A percentile compares a stretch with the other conserved stretches of the same genome.
These are phyloP conservation scores for Etheostoma nigrum DNA, from an alignment of 2,797 vertebrate genomes.

Conservation along the genomic window DNA sequence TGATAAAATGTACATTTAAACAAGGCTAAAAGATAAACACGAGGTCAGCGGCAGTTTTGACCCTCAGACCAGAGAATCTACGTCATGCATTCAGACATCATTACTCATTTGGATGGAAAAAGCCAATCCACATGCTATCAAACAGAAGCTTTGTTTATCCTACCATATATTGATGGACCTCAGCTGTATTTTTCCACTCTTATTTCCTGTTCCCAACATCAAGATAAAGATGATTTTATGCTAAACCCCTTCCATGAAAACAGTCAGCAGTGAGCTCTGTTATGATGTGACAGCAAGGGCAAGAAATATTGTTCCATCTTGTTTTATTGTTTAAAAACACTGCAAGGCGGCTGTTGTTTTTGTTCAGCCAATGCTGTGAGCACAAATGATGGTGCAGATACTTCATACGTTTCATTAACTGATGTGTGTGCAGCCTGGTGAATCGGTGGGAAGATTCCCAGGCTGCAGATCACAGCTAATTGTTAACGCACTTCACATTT, in stretches of 20 bases:
- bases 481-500: background rate
- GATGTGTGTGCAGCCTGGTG: conserved; percentile 1
- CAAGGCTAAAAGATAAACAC: conserved; percentile 25
- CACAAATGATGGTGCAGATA: background rate
- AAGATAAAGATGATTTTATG: conserved; percentile 50
- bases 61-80: conserved; percentile 40
- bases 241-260: conserved; percentile 24
- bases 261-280: conserved; percentile 20
- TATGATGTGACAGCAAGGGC: conserved; percentile 15
- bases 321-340: conserved; percentile 7
- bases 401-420: background rate
- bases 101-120: conserved; percentile 23
- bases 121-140: conserved; percentile 22
- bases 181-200: conserved; percentile 52
- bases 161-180: conserved; percentile 21
- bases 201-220: conserved; percentile 65
- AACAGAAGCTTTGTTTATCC: conserved; percentile 54
- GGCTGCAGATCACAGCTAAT: background rate
- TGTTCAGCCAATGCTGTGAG: background rate
- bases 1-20: conserved; percentile 30
- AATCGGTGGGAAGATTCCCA: background rate
- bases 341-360: background rate
- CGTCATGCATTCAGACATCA: conserved; percentile 42
- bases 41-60: conserved; percentile 18
- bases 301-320: background rate